Percentiles rank a stretch among this genome's conserved stretches.
Conservation (phyloP, 2,888 invertebrate genomes). For the Hypolimnas misippus region DNA sequence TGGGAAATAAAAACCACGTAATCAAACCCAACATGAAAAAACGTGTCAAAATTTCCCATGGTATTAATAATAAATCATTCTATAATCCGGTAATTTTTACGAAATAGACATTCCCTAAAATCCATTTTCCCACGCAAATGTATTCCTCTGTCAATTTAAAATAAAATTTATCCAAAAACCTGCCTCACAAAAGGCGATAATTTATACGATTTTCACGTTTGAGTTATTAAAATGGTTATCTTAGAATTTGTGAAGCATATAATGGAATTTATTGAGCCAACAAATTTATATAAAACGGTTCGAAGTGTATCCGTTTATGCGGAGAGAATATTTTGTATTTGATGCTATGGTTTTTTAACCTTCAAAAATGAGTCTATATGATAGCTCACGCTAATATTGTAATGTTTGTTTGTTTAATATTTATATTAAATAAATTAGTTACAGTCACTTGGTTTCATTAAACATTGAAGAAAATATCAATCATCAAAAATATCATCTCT, state of each 20-base stretch:
- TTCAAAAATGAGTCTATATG: too few relatives aligned
- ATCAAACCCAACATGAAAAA: too few relatives aligned
- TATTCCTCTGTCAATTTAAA: neutral
- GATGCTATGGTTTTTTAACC: too few relatives aligned
- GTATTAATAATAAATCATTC: constrained; percentile 5
- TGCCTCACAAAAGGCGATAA: constrained; percentile 11
- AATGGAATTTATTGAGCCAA: constrained; percentile 16
- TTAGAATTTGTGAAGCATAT: constrained; percentile 11
- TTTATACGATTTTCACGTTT: constrained; percentile 17
- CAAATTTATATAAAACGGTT: constrained; percentile 7
- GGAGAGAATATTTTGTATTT: neutral
- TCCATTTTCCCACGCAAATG: neutral
- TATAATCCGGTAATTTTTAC: neutral
- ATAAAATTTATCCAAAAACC: constrained; percentile 2
- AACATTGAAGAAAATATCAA: too few relatives aligned
- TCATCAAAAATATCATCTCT: too few relatives aligned
- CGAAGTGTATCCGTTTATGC: neutral
- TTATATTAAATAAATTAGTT: too few relatives aligned
- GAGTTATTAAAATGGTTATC: constrained; percentile 11
- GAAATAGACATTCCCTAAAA: neutral
- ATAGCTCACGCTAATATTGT: too few relatives aligned
- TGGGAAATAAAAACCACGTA: too few relatives aligned
- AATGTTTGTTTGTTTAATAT: too few relatives aligned
- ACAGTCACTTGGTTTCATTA: too few relatives aligned
- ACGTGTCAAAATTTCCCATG: neutral